phyloP scores from a whole-genome alignment of 2,113 vertebrate genomes.

The Mesitornis unicolor region DNA sequence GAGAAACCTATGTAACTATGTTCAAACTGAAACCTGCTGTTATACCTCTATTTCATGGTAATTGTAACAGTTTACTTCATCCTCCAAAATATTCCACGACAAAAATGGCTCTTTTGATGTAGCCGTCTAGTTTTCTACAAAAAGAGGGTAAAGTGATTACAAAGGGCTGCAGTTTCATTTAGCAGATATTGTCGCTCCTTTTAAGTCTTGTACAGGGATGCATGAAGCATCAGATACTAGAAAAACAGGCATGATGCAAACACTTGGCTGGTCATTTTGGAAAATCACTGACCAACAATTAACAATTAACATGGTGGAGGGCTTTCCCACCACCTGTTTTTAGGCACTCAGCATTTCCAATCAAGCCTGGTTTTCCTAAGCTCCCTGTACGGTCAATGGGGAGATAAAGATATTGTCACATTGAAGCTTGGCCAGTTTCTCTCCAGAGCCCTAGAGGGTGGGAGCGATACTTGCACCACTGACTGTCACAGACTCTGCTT shows the following conservation, averaged over 20 bases:
- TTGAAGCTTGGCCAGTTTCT: background rate
- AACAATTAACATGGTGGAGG: background rate
- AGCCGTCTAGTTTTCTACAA: background rate
- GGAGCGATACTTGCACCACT: background rate
- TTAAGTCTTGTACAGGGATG: background rate
- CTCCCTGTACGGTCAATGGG: background rate
- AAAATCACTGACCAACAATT: background rate
- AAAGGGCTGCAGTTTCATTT: background rate
- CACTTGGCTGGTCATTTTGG: background rate
- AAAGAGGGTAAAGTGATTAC: background rate
- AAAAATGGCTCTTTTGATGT: background rate
- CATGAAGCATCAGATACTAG: background rate
- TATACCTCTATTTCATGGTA: background rate
- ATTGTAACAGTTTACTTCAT: background rate
- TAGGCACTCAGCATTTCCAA: background rate
- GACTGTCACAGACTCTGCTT: background rate
- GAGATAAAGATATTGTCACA: accelerated
- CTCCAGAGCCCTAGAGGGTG: background rate
- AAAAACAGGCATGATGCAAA: background rate
- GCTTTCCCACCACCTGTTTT: background rate
- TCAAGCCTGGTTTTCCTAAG: background rate
- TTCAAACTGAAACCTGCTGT: background rate
- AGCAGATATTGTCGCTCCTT: background rate
- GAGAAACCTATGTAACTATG: background rate
- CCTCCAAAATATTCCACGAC: background rate